These are phyloP conservation scores for Bimastos eiseni DNA, from an alignment of 2,888 invertebrate species.

Conservation along the genomic window DNA sequence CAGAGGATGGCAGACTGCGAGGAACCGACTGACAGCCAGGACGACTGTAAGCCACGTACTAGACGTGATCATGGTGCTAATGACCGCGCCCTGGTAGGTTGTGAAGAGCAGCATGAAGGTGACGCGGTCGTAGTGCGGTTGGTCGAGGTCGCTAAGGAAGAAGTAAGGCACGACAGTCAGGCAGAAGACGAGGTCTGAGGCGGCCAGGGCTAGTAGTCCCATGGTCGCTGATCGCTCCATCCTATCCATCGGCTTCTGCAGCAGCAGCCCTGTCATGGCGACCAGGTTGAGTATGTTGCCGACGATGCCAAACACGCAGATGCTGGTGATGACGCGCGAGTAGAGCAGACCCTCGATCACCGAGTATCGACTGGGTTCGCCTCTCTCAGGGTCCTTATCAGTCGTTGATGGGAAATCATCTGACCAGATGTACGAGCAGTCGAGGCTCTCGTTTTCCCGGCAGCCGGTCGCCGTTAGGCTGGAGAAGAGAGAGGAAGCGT, in stretches of 20 bases:
- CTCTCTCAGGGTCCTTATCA: background rate
- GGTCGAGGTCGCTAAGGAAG: background rate
- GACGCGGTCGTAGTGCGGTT: background rate
- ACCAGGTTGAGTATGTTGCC: conserved; percentile 25
- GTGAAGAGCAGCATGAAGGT: conserved; percentile 23
- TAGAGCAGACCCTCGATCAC: conserved; percentile 7
- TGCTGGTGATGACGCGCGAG: background rate
- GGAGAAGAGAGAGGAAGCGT: background rate
- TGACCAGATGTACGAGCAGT: background rate
- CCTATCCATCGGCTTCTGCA: conserved; percentile 17
- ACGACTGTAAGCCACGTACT: conserved; percentile 26
- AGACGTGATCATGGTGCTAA: conserved; percentile 24
- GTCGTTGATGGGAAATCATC: background rate
- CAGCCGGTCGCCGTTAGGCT: background rate
- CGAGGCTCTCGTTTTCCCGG: background rate
- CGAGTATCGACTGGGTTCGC: background rate
- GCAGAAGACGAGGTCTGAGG: conserved; percentile 28
- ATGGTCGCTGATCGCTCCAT: conserved; percentile 27
- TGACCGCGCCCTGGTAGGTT: conserved; percentile 8
- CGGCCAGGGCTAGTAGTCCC: conserved; percentile 22
- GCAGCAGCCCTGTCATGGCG: conserved; percentile 15
- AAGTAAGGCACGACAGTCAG: conserved; percentile 18
- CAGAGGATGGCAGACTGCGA: conserved; percentile 27
- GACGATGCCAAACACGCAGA: conserved; percentile 8
- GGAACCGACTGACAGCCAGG: conserved; percentile 26